These are phyloP conservation scores for Alcedo atthis DNA, from an alignment of 2,797 vertebrate genomes.

Conservation along the genomic window DNA sequence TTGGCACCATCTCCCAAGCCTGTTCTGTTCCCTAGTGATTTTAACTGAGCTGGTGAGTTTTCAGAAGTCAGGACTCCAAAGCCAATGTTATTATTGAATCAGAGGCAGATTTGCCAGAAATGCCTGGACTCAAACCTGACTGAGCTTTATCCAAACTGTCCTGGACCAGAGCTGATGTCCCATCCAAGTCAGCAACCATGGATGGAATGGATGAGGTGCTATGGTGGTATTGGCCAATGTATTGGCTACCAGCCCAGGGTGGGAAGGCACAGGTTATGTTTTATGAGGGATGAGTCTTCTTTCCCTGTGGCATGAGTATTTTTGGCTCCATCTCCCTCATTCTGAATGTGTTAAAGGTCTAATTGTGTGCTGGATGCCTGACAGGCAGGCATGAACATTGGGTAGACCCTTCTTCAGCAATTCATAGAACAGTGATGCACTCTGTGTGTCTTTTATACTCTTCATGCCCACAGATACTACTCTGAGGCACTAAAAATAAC, in stretches of 20 bases:
- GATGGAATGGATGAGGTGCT: not conserved
- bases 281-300: not conserved
- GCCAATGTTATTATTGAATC: not conserved
- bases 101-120: slow-evolving; percentile 1
- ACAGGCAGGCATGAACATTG: not conserved
- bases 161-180: not conserved
- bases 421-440: too few relatives aligned
- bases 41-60: not conserved
- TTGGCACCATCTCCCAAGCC: not conserved
- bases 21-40: not conserved
- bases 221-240: not conserved
- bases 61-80: not conserved
- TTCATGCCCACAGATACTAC: not conserved
- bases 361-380: not conserved
- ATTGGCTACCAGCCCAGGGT: not conserved
- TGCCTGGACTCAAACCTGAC: not conserved
- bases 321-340: not conserved
- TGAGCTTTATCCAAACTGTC: not conserved
- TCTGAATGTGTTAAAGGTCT: not conserved
- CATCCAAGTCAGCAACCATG: not conserved
- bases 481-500: not conserved
- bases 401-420: not conserved
- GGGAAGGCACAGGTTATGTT: not conserved
- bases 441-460: not conserved
- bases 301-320: not conserved